These are phyloP conservation scores for Drosophila longiperda DNA, from an alignment of 2,888 invertebrate species.

Conservation along the genomic window DNA sequence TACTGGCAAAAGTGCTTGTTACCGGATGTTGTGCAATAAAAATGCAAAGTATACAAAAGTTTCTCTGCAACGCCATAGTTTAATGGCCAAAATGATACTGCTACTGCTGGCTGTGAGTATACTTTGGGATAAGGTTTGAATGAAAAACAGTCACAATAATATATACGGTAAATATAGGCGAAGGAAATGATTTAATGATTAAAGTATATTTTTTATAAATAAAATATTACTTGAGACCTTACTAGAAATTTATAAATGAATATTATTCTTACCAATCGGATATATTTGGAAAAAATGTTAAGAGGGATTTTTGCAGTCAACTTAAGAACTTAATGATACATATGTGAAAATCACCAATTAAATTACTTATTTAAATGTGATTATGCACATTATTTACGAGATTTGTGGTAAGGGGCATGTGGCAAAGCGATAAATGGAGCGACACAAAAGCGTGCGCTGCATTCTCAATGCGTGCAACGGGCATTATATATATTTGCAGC, in stretches of 20 bases:
- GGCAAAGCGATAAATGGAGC: conserved; percentile 65
- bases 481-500: conserved; percentile 64
- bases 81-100: conserved; percentile 20
- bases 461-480: conserved; percentile 45
- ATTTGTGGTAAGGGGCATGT: conserved; percentile 9
- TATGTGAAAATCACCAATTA: conserved; percentile 75
- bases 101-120: conserved; percentile 1
- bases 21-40: conserved; percentile 79
- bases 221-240: neutral
- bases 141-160: neutral
- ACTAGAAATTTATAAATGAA: neutral
- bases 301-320: conserved; percentile 1
- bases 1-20: conserved; percentile 65
- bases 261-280: neutral
- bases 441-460: conserved; percentile 72
- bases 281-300: neutral
- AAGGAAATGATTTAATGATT: conserved; percentile 1
- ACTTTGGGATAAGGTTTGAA: conserved; percentile 8
- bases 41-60: conserved; percentile 76
- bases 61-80: conserved; percentile 35
- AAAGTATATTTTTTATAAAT: neutral
- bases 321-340: conserved; percentile 60
- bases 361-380: conserved; percentile 79
- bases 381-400: conserved; percentile 77
- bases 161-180: conserved; percentile 18